Percentiles rank a stretch among this genome's conserved stretches.
These are phyloP conservation scores for Plectrocnemia conspersa DNA, from an alignment of 1,140 invertebrate genomes.

Conservation along the genomic window DNA sequence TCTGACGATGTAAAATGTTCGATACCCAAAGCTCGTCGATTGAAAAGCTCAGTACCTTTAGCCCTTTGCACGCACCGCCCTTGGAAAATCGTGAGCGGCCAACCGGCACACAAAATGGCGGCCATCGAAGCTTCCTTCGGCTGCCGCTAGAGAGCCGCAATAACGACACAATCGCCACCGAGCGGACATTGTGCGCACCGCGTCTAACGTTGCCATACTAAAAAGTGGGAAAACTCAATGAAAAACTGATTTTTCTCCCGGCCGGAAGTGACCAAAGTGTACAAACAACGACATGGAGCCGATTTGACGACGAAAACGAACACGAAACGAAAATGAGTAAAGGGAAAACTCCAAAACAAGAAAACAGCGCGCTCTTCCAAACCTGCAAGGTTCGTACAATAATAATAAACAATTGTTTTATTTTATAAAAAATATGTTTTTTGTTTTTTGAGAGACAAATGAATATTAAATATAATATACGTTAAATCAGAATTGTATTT, in stretches of 20 bases:
- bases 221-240: conserved; percentile 28
- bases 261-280: conserved; percentile 6
- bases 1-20: no score
- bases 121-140: background rate
- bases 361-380: conserved; percentile 33
- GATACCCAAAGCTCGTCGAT: no score
- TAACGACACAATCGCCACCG: conserved; percentile 19
- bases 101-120: conserved; percentile 20
- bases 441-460: no score
- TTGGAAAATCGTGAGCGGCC: no score
- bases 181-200: conserved; percentile 18
- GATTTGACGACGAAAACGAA: conserved; percentile 5
- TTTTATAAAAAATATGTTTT: no score
- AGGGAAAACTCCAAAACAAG: conserved; percentile 31
- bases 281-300: conserved; percentile 3
- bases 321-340: conserved; percentile 24
- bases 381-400: conserved; percentile 36
- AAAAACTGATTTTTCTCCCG: conserved; percentile 14
- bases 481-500: no score
- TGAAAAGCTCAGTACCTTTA: no score
- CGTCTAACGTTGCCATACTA: background rate
- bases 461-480: no score
- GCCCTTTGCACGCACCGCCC: no score
- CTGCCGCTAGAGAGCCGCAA: conserved; percentile 10
- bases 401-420: no score